These are phyloP conservation scores for Riparia riparia DNA, from an alignment of 2,113 vertebrate genomes.

Conservation along the genomic window DNA sequence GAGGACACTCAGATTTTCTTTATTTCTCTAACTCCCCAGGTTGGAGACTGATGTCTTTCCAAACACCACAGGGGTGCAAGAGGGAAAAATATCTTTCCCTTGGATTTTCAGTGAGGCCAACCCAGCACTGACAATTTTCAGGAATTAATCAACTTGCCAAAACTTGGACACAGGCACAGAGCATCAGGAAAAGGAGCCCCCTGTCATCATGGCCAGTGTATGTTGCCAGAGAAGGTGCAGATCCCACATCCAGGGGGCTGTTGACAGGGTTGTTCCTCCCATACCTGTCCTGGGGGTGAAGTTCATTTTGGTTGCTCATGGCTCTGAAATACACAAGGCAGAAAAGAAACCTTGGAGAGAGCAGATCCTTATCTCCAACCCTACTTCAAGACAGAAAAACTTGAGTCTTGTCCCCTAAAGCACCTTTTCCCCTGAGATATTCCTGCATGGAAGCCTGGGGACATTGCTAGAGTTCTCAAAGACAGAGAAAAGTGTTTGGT, in stretches of 20 bases:
- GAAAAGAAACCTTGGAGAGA: neutral
- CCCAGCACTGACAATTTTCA: neutral
- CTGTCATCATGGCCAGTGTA: fast-evolving
- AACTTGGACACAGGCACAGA: neutral
- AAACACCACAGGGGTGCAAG: neutral
- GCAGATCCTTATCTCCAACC: neutral
- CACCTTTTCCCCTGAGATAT: neutral
- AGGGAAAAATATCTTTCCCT: neutral
- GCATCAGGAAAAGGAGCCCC: neutral
- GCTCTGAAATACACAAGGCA: neutral
- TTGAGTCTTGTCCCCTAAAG: neutral
- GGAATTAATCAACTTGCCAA: neutral
- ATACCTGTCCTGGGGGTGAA: neutral
- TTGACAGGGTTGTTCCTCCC: neutral
- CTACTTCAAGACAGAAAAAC: neutral
- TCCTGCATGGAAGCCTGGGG: neutral
- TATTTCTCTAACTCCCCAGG: neutral
- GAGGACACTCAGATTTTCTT: neutral
- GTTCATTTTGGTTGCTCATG: neutral
- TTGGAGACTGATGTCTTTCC: neutral
- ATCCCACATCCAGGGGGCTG: neutral
- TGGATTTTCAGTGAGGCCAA: neutral
- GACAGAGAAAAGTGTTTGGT: neutral
- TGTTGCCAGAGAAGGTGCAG: neutral
- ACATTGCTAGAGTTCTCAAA: neutral